These are phyloP conservation scores for Aphelenchoides fujianensis DNA, from an alignment of 1,140 invertebrate species.

Conservation along the genomic window DNA sequence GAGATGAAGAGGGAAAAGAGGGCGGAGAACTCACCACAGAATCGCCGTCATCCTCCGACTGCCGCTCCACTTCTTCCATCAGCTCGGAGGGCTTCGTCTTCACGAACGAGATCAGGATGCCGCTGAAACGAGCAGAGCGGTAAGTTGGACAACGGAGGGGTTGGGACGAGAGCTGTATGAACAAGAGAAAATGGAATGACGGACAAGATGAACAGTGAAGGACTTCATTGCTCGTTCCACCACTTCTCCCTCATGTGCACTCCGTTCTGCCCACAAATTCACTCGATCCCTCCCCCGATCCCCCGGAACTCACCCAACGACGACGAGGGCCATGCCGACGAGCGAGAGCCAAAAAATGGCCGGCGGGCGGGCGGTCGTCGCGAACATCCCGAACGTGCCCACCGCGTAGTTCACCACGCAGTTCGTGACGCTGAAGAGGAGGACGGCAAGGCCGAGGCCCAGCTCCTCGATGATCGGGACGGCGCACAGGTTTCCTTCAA, in stretches of 20 bases:
- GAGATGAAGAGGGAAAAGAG: not conserved
- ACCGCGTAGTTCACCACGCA: constrained; percentile 9
- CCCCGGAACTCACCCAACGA: constrained; percentile 17
- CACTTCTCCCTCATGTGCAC: no score
- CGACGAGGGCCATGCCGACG: constrained; percentile 13
- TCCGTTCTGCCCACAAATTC: not conserved
- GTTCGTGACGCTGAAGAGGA: constrained; percentile 17
- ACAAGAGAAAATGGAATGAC: no score
- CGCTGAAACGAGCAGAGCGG: no score
- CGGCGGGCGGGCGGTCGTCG: constrained; percentile 6
- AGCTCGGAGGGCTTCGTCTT: constrained; percentile 14
- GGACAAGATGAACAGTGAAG: no score
- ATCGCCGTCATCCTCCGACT: not conserved
- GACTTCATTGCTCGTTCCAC: no score
- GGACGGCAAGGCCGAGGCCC: constrained; percentile 2
- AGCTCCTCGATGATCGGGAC: constrained; percentile 24
- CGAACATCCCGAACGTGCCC: constrained; percentile 19
- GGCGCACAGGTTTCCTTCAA: constrained; percentile 15
- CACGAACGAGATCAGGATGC: constrained; percentile 19
- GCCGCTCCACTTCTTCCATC: not conserved
- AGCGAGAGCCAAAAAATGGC: constrained; percentile 8
- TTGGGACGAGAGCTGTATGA: no score
- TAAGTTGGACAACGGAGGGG: no score
- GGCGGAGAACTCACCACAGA: not conserved
- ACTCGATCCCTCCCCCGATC: not conserved